These are phyloP conservation scores for Eurytoma californica DNA, from an alignment of 2,888 invertebrate genomes.

Conservation along the genomic window DNA sequence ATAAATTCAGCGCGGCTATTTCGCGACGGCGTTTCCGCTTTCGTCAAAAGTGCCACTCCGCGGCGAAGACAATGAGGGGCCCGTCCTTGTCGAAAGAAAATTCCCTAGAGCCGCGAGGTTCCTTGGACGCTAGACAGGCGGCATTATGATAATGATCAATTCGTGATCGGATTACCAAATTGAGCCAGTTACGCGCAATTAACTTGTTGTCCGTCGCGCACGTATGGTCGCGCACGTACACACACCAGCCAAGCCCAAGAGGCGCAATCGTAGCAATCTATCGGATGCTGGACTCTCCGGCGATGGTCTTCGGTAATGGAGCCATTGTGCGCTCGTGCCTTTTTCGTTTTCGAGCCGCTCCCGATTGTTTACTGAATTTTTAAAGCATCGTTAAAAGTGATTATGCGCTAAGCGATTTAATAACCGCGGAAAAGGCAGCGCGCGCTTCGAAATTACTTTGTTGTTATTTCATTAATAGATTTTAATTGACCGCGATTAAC, in stretches of 20 bases:
- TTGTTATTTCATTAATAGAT: conserved; percentile 38
- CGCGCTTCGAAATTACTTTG: conserved; percentile 17
- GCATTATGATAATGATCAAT: conserved; percentile 53
- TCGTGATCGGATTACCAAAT: conserved; percentile 51
- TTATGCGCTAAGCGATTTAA: too few relatives aligned
- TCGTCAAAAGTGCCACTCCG: neutral
- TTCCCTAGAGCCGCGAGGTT: conserved; percentile 23
- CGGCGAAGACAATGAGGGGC: conserved; percentile 7
- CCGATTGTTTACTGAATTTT: conserved; percentile 26
- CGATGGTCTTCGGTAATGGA: conserved; percentile 40
- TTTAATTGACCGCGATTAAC: conserved; percentile 42
- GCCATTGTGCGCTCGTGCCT: neutral
- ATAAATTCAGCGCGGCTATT: neutral
- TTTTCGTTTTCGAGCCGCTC: neutral
- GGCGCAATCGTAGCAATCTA: conserved; percentile 37
- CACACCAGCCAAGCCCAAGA: conserved; percentile 1
- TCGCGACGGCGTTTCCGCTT: conserved; percentile 13
- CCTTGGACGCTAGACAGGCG: conserved; percentile 9
- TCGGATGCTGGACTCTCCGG: conserved; percentile 23
- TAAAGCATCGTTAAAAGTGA: too few relatives aligned
- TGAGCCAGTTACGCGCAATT: conserved; percentile 53
- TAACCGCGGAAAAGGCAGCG: conserved; percentile 7
- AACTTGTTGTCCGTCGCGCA: conserved; percentile 48
- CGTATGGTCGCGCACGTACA: conserved; percentile 13
- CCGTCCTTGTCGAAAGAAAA: conserved; percentile 30